phyloP scores from a whole-genome alignment of 2,888 invertebrate species.

The Perizoma affinitatum region DNA sequence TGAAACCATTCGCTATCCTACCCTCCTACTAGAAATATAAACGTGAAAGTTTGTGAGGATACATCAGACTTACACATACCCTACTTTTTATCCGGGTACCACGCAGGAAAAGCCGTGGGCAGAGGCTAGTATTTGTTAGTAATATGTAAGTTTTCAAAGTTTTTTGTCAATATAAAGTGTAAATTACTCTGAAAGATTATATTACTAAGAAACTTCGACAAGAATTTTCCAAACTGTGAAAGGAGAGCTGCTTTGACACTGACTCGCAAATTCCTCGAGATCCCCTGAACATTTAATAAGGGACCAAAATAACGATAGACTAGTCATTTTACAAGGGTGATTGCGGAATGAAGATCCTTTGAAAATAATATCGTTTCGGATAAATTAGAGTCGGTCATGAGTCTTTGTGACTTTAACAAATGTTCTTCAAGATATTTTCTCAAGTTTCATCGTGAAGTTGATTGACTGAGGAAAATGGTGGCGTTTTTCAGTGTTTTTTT shows the following conservation, averaged over 20 bases:
- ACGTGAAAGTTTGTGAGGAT: too few relatives aligned
- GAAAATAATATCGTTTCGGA: slow-evolving; percentile 67
- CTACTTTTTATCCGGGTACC: too few relatives aligned
- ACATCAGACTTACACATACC: too few relatives aligned
- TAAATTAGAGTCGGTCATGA: slow-evolving; percentile 61
- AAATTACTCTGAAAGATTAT: neutral
- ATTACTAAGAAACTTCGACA: slow-evolving; percentile 14
- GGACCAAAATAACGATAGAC: slow-evolving; percentile 35
- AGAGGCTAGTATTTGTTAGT: too few relatives aligned
- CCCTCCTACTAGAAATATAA: too few relatives aligned
- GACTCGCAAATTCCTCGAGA: slow-evolving; percentile 46
- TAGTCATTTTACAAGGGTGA: slow-evolving; percentile 62
- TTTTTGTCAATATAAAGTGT: slow-evolving; percentile 8
- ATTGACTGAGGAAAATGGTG: slow-evolving; percentile 44
- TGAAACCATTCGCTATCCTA: too few relatives aligned
- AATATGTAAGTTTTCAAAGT: too few relatives aligned
- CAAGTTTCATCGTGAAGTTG: slow-evolving; percentile 49
- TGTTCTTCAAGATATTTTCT: slow-evolving; percentile 57
- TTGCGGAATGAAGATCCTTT: slow-evolving; percentile 55
- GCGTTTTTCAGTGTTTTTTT: slow-evolving; percentile 13
- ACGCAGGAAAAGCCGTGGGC: too few relatives aligned
- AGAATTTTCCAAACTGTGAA: slow-evolving; percentile 16
- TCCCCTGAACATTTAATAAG: slow-evolving; percentile 59
- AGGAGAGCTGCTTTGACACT: slow-evolving; percentile 18
- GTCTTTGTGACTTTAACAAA: slow-evolving; percentile 60